phyloP scores from a whole-genome alignment of 2,888 invertebrate species.

The Heliothis peltigera region DNA sequence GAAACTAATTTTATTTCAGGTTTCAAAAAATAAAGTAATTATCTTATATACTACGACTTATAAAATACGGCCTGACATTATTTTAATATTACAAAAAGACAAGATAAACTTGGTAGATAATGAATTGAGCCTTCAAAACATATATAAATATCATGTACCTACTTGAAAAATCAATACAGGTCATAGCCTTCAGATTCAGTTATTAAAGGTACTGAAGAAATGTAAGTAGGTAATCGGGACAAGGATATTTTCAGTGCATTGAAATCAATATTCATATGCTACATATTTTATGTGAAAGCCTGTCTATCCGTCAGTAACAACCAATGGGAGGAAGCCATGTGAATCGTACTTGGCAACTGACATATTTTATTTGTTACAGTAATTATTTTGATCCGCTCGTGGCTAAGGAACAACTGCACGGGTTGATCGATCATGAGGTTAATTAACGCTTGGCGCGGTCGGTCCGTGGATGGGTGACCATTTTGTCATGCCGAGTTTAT shows the following conservation, averaged over 20 bases:
- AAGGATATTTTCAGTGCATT: conserved; percentile 62
- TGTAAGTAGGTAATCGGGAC: conserved; percentile 68
- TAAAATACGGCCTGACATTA: too few relatives aligned
- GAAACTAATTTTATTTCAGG: too few relatives aligned
- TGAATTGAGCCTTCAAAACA: conserved; percentile 4
- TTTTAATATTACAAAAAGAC: too few relatives aligned
- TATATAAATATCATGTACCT: neutral
- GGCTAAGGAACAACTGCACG: too few relatives aligned
- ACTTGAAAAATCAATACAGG: conserved; percentile 11
- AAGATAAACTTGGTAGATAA: too few relatives aligned
- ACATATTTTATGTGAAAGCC: conserved; percentile 35
- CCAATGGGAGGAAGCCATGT: conserved; percentile 13
- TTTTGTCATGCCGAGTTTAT: too few relatives aligned
- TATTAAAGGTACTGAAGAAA: conserved; percentile 41
- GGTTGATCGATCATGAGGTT: too few relatives aligned
- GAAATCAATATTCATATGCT: conserved; percentile 39
- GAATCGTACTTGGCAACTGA: neutral
- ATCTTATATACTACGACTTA: too few relatives aligned
- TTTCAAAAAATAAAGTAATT: too few relatives aligned
- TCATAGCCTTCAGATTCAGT: conserved; percentile 30
- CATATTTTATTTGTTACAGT: neutral
- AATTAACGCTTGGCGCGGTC: too few relatives aligned
- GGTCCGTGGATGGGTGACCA: too few relatives aligned
- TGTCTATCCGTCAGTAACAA: conserved; percentile 1
- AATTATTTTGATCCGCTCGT: conserved; percentile 7